phyloP scores from a whole-genome alignment of 2,888 invertebrate species.

The Melanophora roralis region DNA sequence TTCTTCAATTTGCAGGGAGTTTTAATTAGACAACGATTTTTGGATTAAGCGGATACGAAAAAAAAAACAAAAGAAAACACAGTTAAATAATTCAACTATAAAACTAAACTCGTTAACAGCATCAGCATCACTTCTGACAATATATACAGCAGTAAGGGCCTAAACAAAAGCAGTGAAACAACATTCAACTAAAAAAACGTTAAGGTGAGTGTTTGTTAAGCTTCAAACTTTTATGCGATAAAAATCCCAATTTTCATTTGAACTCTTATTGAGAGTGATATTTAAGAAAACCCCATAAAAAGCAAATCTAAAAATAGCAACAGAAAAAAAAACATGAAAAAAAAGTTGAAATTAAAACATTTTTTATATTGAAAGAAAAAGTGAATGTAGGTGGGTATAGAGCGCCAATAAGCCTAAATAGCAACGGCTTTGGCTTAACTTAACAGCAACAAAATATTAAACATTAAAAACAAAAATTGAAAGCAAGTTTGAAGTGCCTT shows the following conservation, averaged over 20 bases:
- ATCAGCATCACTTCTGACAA: neutral
- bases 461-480: neutral
- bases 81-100: neutral
- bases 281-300: constrained; percentile 13
- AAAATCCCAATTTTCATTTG: constrained; percentile 12
- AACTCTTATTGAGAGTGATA: constrained; percentile 39
- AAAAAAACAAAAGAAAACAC: constrained; percentile 13
- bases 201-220: constrained; percentile 47
- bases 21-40: constrained; percentile 24
- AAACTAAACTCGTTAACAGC: constrained; percentile 8
- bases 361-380: constrained; percentile 27
- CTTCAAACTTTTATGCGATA: neutral
- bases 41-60: constrained; percentile 21
- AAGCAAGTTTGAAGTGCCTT: constrained; percentile 36
- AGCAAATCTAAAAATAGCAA: neutral
- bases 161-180: neutral
- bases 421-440: constrained; percentile 10
- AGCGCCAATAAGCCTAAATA: constrained; percentile 34
- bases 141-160: neutral
- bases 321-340: neutral
- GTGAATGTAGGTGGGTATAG: constrained; percentile 57
- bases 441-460: neutral
- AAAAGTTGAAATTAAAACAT: neutral
- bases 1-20: constrained; percentile 32
- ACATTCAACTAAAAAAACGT: constrained; percentile 19